Base-by-base conservation (phyloP, 2,888 invertebrate species). In the Eremobia ochroleuca region DNA sequence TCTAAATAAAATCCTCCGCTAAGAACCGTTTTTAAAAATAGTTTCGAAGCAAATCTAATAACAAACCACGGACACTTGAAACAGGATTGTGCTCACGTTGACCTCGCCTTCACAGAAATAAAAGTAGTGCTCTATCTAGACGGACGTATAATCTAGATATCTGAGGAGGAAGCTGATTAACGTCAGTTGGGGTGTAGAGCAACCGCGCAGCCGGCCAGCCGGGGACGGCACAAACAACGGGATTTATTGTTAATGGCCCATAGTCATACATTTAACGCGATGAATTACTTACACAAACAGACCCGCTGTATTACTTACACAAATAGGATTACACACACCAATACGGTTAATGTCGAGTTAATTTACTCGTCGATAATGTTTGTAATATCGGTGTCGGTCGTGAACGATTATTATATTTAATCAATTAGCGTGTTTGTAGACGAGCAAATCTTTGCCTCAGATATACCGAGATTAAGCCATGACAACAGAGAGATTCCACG, bases 191-290 rank as follows among this genome's bases (percentile, higher is more conserved):
- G 91, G 91, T 90, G 91, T 90, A 87, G 73, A 76, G 68, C 46
- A 92, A 90, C 91, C 88, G 87, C 89, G 70, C 66, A 40, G 28
- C 71, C 69, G 61, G 82, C 81, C 69, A 83, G 77, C 84, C 83
- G 81, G 83, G 85, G 84, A 85, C 91, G 89, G 91, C 91, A 91
- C 94, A 94, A 96, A 95, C 95, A 94, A 90, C 91, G 89, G 91
- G 94, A 96, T 96, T 96, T 96, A 96, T 95, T 92, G 95, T 94
- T 95, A 96, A 95, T 94, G 92, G 93, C 91, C 93, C 92, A 91
- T 89, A 92, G 92, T 91, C 91, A 92, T 93, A 94, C 94, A 92
- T 92, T 93, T 93, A 94, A 92, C 87, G 93, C 92, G 90, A 92
- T 93, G 92, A 92, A 95, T 93, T 94, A 91, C 92, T 91, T 91